Evolutionary conservation across 2,888 invertebrate genomes (phyloP), one percentile per base, ranked within the genome.

Genomic region (Sisyra nigra): DNA sequence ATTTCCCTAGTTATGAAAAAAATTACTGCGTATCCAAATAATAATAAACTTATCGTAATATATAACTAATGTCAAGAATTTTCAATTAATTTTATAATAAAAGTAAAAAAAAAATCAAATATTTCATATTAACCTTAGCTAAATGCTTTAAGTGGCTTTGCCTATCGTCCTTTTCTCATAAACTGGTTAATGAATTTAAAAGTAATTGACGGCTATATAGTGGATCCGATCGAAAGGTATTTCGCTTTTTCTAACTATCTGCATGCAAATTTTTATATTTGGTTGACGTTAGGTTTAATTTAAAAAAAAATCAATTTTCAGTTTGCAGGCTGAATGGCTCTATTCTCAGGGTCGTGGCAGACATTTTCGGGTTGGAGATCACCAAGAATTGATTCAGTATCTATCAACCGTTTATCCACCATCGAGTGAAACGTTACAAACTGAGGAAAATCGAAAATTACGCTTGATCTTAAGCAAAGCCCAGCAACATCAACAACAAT

Each of bases 261-360:
- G 9, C 2, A 33, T 17, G 24, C 4, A 6, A 24, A 9, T 19
- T 19, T 37, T n/a, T 18, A 18, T 3, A 36, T 2, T 36, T 36
- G 3, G 1, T 43, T n/a, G 13, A 40, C 9, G 15, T 14, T 15
- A 36, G 10, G 36, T 39, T 37, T 32, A 13, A 10, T 32, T 30
- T 18, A 15, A 10, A 2, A 13, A 4, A 18, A 9, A 10, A 19
- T 39, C 30, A 40, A 37, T 46, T 52, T 53, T 44, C 60, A 89
- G 92, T 59, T 68, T 92, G 50, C 85, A 87, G 67, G 92, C 91
- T 0, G 93, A 93, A 60, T 94, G 93, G 93, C 66, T 93, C 45
- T 92, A 91, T 64, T 91, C 91, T 49, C 93, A 93, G 68, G 93
- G 93, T 37, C 78, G 86, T 53, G 93, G 92, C 1, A 72, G 91